A percentile compares a stretch with the other conserved stretches of the same genome.
phyloP scores from a whole-genome alignment of 2,797 vertebrate species.

The Lindbergichthys nudifrons region DNA sequence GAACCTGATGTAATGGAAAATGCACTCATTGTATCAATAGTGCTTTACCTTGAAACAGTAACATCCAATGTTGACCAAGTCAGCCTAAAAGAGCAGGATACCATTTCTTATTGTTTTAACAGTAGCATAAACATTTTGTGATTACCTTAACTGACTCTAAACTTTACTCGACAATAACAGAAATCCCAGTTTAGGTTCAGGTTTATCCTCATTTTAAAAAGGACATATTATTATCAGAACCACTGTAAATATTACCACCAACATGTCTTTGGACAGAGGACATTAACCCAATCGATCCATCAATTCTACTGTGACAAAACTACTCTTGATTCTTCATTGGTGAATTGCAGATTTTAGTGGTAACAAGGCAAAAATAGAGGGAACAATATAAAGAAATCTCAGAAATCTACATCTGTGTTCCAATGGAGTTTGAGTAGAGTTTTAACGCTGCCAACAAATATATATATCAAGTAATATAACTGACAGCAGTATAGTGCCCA shows the following conservation, averaged over 20 bases:
- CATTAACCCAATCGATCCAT: neutral
- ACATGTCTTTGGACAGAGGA: neutral
- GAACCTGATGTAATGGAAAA: constrained; percentile 34
- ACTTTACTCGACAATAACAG: neutral
- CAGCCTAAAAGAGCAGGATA: neutral
- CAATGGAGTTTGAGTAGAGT: neutral
- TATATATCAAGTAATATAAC: neutral
- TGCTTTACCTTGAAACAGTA: neutral
- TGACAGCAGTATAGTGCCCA: neutral
- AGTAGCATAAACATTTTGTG: neutral
- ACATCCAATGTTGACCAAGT: neutral
- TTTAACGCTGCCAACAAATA: neutral
- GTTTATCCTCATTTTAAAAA: neutral
- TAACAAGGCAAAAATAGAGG: constrained; percentile 2
- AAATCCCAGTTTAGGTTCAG: neutral
- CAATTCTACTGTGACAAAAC: neutral
- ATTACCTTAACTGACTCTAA: neutral
- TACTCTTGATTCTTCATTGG: neutral
- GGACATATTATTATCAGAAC: neutral
- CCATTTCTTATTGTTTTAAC: neutral
- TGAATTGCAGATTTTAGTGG: constrained; percentile 3
- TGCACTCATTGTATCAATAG: constrained; percentile 21
- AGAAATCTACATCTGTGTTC: constrained; percentile 3
- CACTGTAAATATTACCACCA: neutral
- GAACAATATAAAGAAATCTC: constrained; percentile 1